A percentile compares a stretch with the other conserved stretches of the same genome.
Evolutionary conservation across 2,888 invertebrate genomes (phyloP).

Genomic region (Mythimna vitellina): DNA sequence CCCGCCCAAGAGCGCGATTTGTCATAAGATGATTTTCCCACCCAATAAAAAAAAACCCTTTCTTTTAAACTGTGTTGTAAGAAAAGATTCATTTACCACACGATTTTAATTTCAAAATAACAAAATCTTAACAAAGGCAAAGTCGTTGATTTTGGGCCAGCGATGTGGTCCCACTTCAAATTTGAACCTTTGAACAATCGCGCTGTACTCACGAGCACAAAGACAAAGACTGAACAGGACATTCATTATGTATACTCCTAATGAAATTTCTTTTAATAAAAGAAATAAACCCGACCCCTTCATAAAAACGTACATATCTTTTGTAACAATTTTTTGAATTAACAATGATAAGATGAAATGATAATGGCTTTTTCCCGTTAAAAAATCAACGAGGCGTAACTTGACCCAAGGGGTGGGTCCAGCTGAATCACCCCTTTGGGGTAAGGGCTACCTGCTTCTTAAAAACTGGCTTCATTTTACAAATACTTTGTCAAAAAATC

Average conservation of each 20-base stretch:
- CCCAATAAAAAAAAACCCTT: no score
- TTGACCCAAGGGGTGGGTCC: constrained; percentile 56
- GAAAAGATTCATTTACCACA: constrained; percentile 5
- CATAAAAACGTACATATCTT: constrained; percentile 45
- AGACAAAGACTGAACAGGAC: constrained; percentile 32
- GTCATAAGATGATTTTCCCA: no score
- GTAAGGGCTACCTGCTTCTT: constrained; percentile 42
- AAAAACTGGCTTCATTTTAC: constrained; percentile 51
- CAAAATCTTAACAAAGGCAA: constrained; percentile 16
- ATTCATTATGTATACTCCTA: constrained; percentile 35
- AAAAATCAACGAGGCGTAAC: constrained; percentile 63
- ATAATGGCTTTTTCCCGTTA: constrained; percentile 60
- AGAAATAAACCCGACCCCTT: constrained; percentile 35
- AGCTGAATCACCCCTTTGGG: constrained; percentile 47
- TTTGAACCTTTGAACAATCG: constrained; percentile 32
- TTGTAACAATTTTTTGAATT: constrained; percentile 60
- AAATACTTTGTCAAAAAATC: constrained; percentile 34
- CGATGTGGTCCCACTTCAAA: constrained; percentile 13
- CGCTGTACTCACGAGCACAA: constrained; percentile 18
- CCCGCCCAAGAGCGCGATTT: no score
- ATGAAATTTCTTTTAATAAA: constrained; percentile 36
- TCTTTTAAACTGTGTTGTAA: constrained; percentile 19
- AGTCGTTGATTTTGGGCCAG: neutral
- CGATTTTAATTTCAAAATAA: constrained; percentile 29
- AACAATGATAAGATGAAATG: constrained; percentile 61